Base-by-base conservation (phyloP, 1,140 invertebrate species). In the Araneus ventricosus region DNA sequence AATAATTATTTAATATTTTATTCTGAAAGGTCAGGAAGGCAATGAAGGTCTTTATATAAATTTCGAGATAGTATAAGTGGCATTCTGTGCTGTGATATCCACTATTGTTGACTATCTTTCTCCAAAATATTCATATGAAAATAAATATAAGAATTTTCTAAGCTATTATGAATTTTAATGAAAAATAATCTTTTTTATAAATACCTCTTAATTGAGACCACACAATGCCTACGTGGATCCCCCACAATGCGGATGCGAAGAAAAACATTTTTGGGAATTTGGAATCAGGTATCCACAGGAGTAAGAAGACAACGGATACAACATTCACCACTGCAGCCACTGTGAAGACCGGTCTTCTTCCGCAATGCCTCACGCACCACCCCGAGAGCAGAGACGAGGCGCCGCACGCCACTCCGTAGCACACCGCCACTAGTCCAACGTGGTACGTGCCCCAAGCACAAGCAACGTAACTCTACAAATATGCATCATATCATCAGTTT, bases 371-470 rank as follows among this genome's bases (percentile, higher is more conserved):
- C 97, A 99, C 99, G 61, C 99, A 96, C 0, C 98, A 97, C 0
- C 98, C 98, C 95, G 99, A 99, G 4, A 98, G 95, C 27, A 99
- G 96, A 6, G 98, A 99, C 95, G 98, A 98, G 17, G 98, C 95
- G 0, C 98, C 98, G 95, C 99, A 98, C 2, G 98, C 97, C 0
- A 98, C 97, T 4, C 98, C 98, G 95, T 99, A 99, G 95, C 98
- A 98, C 94, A 99, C 98, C 97, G 99, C 98, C 20, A 99, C 98
- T 95, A 98, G 99, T 79, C 98, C 99, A 37, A 99, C 98, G 92
- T 97, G 97, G 94, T 97, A 97, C 57, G 99, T 98, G 41, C 98
- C 98, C 94, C 98, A 95, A 0, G 98, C 97, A 95, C 99, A 99
- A 0, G 97, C 98, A 22, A 99, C 97, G 95, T 98, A 99, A 0